A percentile compares a stretch with the other conserved stretches of the same genome.
Conservation (phyloP, 2,888 invertebrate species). For the Drosophila melanosoma region DNA sequence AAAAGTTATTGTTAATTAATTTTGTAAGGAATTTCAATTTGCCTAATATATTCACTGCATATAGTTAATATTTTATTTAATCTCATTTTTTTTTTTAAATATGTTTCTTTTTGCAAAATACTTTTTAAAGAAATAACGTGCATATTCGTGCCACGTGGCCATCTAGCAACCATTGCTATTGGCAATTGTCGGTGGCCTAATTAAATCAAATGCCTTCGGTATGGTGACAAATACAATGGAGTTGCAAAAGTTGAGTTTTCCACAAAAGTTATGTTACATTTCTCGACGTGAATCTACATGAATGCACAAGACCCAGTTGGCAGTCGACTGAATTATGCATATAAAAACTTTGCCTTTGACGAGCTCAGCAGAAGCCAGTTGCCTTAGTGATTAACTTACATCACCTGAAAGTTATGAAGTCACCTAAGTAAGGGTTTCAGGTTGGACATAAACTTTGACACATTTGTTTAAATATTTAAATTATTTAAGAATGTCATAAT, state of each 20-base stretch:
- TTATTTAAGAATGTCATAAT: background rate
- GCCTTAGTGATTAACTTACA: slow-evolving; percentile 8
- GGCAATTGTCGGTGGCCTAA: slow-evolving; percentile 54
- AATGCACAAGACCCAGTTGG: background rate
- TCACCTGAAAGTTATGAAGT: slow-evolving; percentile 8
- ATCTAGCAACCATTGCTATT: slow-evolving; percentile 35
- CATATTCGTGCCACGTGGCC: slow-evolving; percentile 62
- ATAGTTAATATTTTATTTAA: background rate
- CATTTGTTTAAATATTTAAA: background rate
- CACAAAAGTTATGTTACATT: slow-evolving; percentile 5
- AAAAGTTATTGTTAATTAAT: background rate
- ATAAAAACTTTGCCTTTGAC: background rate
- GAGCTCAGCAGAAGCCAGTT: background rate
- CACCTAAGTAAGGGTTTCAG: slow-evolving; percentile 2
- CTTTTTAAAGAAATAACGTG: slow-evolving; percentile 41
- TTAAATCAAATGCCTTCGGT: slow-evolving; percentile 35
- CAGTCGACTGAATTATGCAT: background rate
- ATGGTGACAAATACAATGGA: slow-evolving; percentile 2
- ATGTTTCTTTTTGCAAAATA: slow-evolving; percentile 27
- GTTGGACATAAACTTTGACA: background rate
- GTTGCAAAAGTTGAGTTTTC: slow-evolving; percentile 2
- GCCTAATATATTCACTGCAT: background rate
- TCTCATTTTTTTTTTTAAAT: background rate
- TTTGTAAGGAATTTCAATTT: background rate
- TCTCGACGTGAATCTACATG: background rate